Evolutionary conservation across 2,797 vertebrate species (phyloP).

Genomic region (Molossus molossus): DNA sequence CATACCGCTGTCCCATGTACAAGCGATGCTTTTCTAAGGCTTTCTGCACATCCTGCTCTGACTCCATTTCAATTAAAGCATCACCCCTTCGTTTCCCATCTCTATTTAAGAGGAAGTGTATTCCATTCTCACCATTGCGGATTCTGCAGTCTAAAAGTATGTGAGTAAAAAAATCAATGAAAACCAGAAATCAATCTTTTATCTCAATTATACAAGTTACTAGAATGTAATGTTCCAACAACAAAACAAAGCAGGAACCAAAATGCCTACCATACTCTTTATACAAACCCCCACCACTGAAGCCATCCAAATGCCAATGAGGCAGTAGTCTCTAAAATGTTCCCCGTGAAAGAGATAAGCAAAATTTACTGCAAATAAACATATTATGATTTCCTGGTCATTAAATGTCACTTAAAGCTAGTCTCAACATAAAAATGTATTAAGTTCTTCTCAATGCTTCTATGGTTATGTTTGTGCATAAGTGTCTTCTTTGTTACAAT

Average conservation of each 20-base stretch:
- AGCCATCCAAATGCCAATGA: not conserved
- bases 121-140: slow-evolving; percentile 92
- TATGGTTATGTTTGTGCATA: not conserved
- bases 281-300: not conserved
- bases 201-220: not conserved
- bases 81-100: slow-evolving; percentile 93
- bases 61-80: slow-evolving; percentile 96
- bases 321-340: not conserved
- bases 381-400: not conserved
- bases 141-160: slow-evolving; percentile 93
- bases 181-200: slow-evolving; percentile 66
- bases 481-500: slow-evolving; percentile 6
- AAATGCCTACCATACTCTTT: not conserved
- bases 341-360: not conserved
- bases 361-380: not conserved
- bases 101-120: slow-evolving; percentile 93
- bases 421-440: not conserved
- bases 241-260: slow-evolving; percentile 10
- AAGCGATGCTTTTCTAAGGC: slow-evolving; percentile 95
- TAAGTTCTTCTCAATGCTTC: not conserved
- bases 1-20: slow-evolving; percentile 96
- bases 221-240: slow-evolving; percentile 15
- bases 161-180: slow-evolving; percentile 61
- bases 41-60: slow-evolving; percentile 93
- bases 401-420: not conserved